phyloP scores from a whole-genome alignment of 2,797 vertebrate genomes.

The Hydrolagus colliei region DNA sequence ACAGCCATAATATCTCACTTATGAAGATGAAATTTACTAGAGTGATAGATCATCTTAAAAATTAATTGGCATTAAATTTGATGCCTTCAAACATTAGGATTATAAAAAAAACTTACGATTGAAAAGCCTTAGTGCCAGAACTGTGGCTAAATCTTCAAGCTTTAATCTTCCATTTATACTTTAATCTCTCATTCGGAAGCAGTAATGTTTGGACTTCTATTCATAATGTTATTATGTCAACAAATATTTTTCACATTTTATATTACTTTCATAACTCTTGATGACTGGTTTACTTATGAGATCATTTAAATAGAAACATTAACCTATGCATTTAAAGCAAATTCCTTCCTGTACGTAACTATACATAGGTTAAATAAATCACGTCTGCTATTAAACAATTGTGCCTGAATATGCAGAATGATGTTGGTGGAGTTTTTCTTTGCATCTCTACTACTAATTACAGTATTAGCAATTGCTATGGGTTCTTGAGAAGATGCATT shows the following conservation, averaged over 20 bases:
- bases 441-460: no score
- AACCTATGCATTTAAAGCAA: neutral
- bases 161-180: slow-evolving; percentile 13
- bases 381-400: no score
- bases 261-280: slow-evolving; percentile 1
- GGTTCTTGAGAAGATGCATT: no score
- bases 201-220: slow-evolving; percentile 14
- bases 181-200: slow-evolving; percentile 14
- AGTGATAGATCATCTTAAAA: slow-evolving; percentile 10
- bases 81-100: slow-evolving; percentile 5
- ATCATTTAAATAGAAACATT: slow-evolving; percentile 5
- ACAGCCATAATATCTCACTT: neutral
- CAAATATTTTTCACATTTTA: slow-evolving; percentile 14
- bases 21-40: slow-evolving; percentile 1
- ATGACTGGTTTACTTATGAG: slow-evolving; percentile 15
- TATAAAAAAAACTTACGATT: slow-evolving; percentile 6
- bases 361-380: no score
- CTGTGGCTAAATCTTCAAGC: slow-evolving; percentile 9
- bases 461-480: no score
- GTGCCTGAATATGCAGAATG: no score
- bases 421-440: no score
- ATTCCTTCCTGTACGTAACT: neutral
- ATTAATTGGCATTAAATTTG: slow-evolving; percentile 18
- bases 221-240: slow-evolving; percentile 1
- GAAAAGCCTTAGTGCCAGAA: neutral